Conservation (phyloP, 2,888 invertebrate genomes). For the Apotomis capreana region DNA sequence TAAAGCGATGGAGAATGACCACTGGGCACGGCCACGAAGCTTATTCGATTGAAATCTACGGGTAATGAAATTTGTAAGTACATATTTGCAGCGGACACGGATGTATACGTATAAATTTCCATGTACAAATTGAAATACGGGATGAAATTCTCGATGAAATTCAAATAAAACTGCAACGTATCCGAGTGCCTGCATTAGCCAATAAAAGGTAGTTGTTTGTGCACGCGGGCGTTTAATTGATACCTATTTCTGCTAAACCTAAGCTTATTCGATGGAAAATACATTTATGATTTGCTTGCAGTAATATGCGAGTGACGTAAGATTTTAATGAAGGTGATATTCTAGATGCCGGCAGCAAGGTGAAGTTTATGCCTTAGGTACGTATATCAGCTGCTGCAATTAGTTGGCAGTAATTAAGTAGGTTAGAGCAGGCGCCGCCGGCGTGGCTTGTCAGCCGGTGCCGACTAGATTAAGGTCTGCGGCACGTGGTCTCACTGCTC, state of each 20-base stretch:
- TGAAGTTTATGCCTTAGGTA: conserved; percentile 74
- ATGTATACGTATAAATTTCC: conserved; percentile 58
- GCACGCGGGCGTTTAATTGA: conserved; percentile 22
- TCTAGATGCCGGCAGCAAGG: conserved; percentile 64
- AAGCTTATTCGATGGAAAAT: conserved; percentile 14
- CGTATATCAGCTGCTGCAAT: conserved; percentile 75
- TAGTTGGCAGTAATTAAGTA: conserved; percentile 76
- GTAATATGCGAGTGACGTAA: conserved; percentile 41
- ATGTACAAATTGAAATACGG: conserved; percentile 63
- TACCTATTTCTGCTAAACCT: conserved; percentile 16
- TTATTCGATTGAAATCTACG: conserved; percentile 63
- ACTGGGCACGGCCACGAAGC: conserved; percentile 52
- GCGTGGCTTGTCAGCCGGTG: conserved; percentile 59
- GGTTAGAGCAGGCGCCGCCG: conserved; percentile 65
- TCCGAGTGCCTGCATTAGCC: conserved; percentile 47
- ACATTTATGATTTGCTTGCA: conserved; percentile 23
- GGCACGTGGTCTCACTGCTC: conserved; percentile 70
- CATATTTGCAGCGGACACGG: conserved; percentile 56
- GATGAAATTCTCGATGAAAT: conserved; percentile 56
- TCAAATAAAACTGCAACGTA: conserved; percentile 72
- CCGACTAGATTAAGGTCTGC: conserved; percentile 75
- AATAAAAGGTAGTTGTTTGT: conserved; percentile 26
- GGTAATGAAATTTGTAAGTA: conserved; percentile 66
- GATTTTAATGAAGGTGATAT: conserved; percentile 61
- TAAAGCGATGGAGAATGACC: conserved; percentile 60